Conservation (phyloP, 1,140 invertebrate genomes). For the Rhyzopertha dominica region DNA sequence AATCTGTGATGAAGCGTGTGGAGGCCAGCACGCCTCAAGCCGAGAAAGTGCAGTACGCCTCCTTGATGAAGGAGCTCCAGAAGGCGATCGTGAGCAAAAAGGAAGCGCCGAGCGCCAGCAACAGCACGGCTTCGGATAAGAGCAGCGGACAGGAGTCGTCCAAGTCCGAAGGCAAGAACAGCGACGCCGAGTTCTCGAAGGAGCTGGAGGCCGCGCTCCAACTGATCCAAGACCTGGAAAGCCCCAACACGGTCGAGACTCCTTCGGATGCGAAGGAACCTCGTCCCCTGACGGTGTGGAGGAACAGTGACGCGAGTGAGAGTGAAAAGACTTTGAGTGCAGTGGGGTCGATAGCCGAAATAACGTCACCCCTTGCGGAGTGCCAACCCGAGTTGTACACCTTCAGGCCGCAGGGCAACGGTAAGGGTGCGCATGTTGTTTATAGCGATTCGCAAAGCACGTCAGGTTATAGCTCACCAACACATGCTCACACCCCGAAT, state of each 20-base stretch:
- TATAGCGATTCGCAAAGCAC: slow-evolving; percentile 45
- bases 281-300: slow-evolving; percentile 31
- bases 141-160: slow-evolving; percentile 31
- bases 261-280: slow-evolving; percentile 37
- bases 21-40: slow-evolving; percentile 32
- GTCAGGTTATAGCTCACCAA: slow-evolving; percentile 48
- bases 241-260: slow-evolving; percentile 47
- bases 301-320: slow-evolving; percentile 39
- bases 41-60: slow-evolving; percentile 47
- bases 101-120: slow-evolving; percentile 29
- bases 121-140: slow-evolving; percentile 26
- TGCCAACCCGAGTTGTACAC: slow-evolving; percentile 32
- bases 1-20: slow-evolving; percentile 24
- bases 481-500: slow-evolving; percentile 36
- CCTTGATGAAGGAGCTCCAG: slow-evolving; percentile 48
- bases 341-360: slow-evolving; percentile 40
- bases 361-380: slow-evolving; percentile 37
- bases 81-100: slow-evolving; percentile 40
- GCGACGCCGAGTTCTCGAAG: slow-evolving; percentile 47
- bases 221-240: slow-evolving; percentile 49
- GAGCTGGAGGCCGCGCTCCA: slow-evolving; percentile 48
- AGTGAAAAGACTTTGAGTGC: slow-evolving; percentile 45
- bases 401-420: slow-evolving; percentile 35
- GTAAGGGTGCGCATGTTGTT: slow-evolving; percentile 40
- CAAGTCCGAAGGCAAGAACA: slow-evolving; percentile 36